phyloP scores from a whole-genome alignment of 2,113 vertebrate genomes.

The Syngnathus typhle region DNA sequence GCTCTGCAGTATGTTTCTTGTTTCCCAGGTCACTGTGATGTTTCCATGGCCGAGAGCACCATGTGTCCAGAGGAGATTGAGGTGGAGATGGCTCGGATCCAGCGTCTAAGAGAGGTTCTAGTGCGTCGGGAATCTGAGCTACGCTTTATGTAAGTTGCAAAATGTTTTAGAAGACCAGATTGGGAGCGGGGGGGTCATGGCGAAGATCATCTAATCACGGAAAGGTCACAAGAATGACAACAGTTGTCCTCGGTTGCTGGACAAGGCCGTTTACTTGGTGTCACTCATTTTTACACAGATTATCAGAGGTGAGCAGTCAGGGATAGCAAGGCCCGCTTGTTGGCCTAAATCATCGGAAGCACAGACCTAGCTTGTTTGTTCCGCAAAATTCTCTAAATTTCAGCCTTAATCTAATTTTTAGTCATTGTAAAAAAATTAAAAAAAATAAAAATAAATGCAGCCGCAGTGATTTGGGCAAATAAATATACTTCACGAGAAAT shows the following conservation, averaged over 20 bases:
- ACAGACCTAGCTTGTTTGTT: too few relatives aligned
- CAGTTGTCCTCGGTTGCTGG: background rate
- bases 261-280: constrained; percentile 12
- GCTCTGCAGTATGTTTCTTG: background rate
- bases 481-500: too few relatives aligned
- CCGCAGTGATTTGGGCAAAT: too few relatives aligned
- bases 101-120: constrained; percentile 91
- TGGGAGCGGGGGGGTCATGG: too few relatives aligned
- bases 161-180: background rate
- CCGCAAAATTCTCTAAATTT: too few relatives aligned
- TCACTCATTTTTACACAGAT: constrained; percentile 12
- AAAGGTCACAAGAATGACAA: background rate
- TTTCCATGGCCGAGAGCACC: constrained; percentile 94
- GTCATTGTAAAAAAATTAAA: too few relatives aligned
- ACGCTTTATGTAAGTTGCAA: constrained; percentile 90
- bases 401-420: too few relatives aligned
- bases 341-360: too few relatives aligned
- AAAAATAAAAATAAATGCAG: too few relatives aligned
- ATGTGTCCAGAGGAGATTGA: constrained; percentile 96
- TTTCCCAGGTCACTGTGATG: constrained; percentile 81
- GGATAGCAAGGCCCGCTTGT: too few relatives aligned
- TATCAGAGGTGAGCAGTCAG: background rate
- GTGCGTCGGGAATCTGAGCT: constrained; percentile 96
- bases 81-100: constrained; percentile 93
- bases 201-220: background rate